phyloP scores from a whole-genome alignment of 2,797 vertebrate species.

The Rhinichthys osculus region DNA sequence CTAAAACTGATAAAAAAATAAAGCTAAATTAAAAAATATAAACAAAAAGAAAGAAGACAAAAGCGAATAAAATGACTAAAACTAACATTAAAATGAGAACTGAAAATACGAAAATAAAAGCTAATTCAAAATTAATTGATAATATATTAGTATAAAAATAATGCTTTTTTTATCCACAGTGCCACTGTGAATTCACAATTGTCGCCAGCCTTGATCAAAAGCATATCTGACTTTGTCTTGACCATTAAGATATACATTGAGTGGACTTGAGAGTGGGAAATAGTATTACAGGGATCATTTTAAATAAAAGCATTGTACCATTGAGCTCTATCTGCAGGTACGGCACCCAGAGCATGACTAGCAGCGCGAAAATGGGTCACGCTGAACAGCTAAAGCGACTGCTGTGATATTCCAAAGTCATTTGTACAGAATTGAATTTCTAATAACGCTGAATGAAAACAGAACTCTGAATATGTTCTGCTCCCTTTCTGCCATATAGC shows the following conservation, averaged over 20 bases:
- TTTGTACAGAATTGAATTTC: constrained; percentile 81
- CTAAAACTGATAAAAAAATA: not conserved
- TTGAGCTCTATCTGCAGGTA: constrained; percentile 45
- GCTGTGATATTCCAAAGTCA: constrained; percentile 77
- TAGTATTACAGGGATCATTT: not conserved
- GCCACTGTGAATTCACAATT: not conserved
- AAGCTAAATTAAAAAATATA: not conserved
- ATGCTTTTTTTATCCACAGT: not conserved
- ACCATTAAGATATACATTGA: not conserved
- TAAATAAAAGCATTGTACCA: not conserved
- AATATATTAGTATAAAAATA: not conserved
- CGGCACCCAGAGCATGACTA: constrained; percentile 3
- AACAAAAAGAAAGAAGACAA: not conserved
- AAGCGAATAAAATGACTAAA: not conserved
- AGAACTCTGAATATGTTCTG: constrained; percentile 71
- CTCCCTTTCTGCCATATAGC: constrained; percentile 13
- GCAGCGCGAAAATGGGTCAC: constrained; percentile 70
- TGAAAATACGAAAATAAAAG: not conserved
- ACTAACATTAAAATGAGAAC: not conserved
- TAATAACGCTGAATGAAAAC: constrained; percentile 81
- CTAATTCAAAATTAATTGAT: not conserved
- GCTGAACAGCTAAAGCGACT: constrained; percentile 58
- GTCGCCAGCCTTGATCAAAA: not conserved
- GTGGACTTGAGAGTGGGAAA: not conserved
- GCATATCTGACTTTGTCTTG: not conserved